Base-by-base conservation (phyloP, 2,888 invertebrate species). In the Drosophila subquinaria region DNA sequence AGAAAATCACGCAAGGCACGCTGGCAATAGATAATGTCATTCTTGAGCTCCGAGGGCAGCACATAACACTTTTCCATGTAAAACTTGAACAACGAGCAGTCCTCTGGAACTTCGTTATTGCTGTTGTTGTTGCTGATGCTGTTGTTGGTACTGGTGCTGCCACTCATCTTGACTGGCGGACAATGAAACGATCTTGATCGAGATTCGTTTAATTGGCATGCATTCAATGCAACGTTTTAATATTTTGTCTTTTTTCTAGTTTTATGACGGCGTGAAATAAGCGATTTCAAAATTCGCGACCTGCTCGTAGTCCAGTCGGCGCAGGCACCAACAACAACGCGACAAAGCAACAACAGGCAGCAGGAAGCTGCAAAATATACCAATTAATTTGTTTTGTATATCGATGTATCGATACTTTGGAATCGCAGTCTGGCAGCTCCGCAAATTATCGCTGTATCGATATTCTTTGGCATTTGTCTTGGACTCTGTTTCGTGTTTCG, bases 21-120 rank as follows among this genome's bases (percentile, higher is more conserved):
- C 82, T 93, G 93, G 69, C 92, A 92, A 79, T 93, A 92, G 59
- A 92, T 81, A 76, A 93, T 85, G 79, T 93, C 93, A 73, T 92
- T 90, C 72, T 89, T 91, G 0, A 93, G 77, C 56, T 92, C 92
- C 60, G 80, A 74, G 8, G 92, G 92, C 71, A 92, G 81, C 73
- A 86, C 90, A 70, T 87, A 91, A 73, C 70, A 86, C 48, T 86
- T 89, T 52, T 90, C 90, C 73, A 91, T 69, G 67, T 90, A 91
- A 62, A 73, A 84, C 68, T 80, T 79, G 55, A 90, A 88, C 68
- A 73, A 65, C 59, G 65, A 42, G 51, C 20, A 40, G 43, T 69
- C 69, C 69, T 76, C 68, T 33, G 66, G 35, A 20, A 51, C 50
- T 23, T 70, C 61, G 50, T 23, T 59, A 20, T 45, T 66, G 57